Evolutionary conservation across 2,797 vertebrate species (phyloP).

Genomic region (Spinus pinus): DNA sequence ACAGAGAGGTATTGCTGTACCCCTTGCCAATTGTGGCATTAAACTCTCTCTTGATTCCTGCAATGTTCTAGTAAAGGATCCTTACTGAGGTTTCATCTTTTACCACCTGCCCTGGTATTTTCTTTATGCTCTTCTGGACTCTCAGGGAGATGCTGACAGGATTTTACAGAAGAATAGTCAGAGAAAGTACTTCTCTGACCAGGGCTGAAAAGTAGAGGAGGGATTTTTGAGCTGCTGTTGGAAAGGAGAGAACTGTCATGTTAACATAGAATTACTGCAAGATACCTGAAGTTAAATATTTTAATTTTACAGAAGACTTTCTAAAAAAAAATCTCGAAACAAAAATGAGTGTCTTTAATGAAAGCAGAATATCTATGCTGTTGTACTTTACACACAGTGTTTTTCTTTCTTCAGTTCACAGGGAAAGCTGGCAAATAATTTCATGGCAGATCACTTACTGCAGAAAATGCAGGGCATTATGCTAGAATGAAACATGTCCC

Average conservation of each 20-base stretch:
- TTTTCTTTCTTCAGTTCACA: not conserved
- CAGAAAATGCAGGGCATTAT: not conserved
- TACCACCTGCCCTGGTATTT: not conserved
- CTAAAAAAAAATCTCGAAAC: not conserved
- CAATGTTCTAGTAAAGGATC: not conserved
- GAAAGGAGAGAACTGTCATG: not conserved
- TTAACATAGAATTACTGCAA: not conserved
- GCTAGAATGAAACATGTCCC: not conserved
- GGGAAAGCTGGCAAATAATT: not conserved
- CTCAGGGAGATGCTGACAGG: not conserved
- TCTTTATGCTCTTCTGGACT: not conserved
- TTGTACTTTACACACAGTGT: not conserved
- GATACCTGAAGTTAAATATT: not conserved
- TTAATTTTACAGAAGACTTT: not conserved
- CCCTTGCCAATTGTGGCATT: not conserved
- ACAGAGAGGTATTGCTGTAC: not conserved
- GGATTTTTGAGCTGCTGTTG: not conserved
- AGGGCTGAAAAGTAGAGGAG: not conserved
- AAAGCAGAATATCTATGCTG: not conserved
- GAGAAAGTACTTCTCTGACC: not conserved
- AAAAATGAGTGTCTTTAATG: not conserved
- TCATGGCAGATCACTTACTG: not conserved
- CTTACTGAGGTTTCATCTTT: not conserved
- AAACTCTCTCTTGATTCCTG: not conserved
- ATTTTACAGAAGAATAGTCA: not conserved